phyloP scores from a whole-genome alignment of 2,797 vertebrate species.

The Silurus aristotelis region DNA sequence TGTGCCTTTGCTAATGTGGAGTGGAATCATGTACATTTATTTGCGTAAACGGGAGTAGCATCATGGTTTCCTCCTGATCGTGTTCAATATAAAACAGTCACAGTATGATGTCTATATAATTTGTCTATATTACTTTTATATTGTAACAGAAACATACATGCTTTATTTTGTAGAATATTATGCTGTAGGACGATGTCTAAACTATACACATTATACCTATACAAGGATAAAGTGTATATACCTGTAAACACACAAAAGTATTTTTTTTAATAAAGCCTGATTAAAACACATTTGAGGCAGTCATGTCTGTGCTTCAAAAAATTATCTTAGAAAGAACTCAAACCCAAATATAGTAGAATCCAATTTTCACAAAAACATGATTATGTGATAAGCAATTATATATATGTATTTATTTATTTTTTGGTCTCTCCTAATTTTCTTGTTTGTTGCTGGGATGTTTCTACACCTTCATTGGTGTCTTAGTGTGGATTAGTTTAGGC shows the following conservation, averaged over 20 bases:
- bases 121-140: conserved; percentile 5
- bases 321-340: background rate
- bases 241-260: background rate
- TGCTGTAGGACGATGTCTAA: background rate
- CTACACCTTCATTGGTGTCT: no score
- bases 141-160: background rate
- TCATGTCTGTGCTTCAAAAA: background rate
- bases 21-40: conserved; percentile 83
- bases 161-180: background rate
- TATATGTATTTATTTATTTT: no score
- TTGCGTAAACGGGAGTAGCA: conserved; percentile 81
- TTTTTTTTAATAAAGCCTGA: conserved; percentile 44
- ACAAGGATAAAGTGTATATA: background rate
- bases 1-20: conserved; percentile 81
- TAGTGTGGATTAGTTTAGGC: no score
- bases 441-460: no score
- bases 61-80: background rate
- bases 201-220: background rate
- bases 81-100: background rate
- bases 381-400: background rate
- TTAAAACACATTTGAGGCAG: background rate
- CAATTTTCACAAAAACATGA: background rate
- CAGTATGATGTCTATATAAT: background rate
- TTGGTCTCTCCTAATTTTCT: no score
- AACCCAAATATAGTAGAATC: background rate